These are phyloP conservation scores for Folsomia candida DNA, from an alignment of 2,888 invertebrate species.

Conservation along the genomic window DNA sequence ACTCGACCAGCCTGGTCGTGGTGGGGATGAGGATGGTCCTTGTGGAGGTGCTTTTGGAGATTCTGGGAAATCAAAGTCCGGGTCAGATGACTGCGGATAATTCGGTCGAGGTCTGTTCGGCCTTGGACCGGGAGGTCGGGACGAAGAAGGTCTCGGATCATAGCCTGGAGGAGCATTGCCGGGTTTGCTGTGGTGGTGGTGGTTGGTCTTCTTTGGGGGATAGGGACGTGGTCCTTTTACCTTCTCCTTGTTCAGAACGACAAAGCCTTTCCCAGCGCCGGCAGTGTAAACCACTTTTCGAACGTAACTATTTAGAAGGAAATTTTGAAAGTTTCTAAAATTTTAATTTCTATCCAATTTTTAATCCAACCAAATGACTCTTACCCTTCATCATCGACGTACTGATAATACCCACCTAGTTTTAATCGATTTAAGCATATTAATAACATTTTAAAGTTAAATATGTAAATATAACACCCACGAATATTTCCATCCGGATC, in stretches of 20 bases:
- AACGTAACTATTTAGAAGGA: neutral
- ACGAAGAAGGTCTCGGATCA: too few species aligned
- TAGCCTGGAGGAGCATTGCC: too few species aligned
- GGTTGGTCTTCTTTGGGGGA: slow-evolving; percentile 8
- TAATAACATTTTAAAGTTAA: neutral
- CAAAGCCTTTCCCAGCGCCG: slow-evolving; percentile 46
- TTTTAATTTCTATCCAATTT: neutral
- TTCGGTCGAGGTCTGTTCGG: too few species aligned
- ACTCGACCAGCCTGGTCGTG: too few species aligned
- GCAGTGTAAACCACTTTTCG: slow-evolving; percentile 44
- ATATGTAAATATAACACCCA: slow-evolving; percentile 23
- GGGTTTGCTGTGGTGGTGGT: slow-evolving; percentile 4
- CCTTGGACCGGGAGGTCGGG: too few species aligned
- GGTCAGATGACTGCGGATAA: too few species aligned
- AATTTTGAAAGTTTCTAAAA: neutral
- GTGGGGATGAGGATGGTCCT: too few species aligned
- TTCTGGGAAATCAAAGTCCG: too few species aligned
- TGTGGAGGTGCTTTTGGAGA: too few species aligned
- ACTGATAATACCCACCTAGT: slow-evolving; percentile 33
- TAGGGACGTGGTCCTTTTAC: slow-evolving; percentile 19
- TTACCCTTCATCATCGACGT: slow-evolving; percentile 46
- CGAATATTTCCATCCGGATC: slow-evolving; percentile 44
- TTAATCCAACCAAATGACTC: slow-evolving; percentile 14
- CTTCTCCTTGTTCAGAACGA: slow-evolving; percentile 34
- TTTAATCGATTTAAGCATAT: slow-evolving; percentile 7